phyloP scores from a whole-genome alignment of 2,113 vertebrate genomes.

The Columbina picui region DNA sequence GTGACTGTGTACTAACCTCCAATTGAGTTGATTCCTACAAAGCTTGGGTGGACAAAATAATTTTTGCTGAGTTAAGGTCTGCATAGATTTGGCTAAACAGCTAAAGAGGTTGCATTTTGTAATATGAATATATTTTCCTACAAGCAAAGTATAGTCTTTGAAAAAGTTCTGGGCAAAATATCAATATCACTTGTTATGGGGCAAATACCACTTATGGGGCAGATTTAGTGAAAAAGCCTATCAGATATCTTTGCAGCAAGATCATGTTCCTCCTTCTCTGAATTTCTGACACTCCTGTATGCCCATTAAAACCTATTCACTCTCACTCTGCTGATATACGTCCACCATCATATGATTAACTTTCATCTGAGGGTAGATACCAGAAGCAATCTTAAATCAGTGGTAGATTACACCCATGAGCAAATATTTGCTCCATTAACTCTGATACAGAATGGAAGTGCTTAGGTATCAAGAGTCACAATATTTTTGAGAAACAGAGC shows the following conservation, averaged over 20 bases:
- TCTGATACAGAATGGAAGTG: neutral
- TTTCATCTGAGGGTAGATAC: neutral
- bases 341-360: neutral
- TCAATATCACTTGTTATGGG: neutral
- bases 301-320: neutral
- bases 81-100: neutral
- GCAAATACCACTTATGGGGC: neutral
- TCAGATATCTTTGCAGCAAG: neutral
- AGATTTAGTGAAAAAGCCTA: neutral
- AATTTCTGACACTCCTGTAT: neutral
- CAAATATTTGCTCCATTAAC: constrained; percentile 64
- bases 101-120: neutral
- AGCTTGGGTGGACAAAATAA: neutral
- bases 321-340: neutral
- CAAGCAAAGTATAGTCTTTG: neutral
- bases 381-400: neutral
- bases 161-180: neutral
- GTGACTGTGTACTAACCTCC: neutral
- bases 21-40: neutral
- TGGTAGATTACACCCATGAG: neutral
- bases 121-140: neutral
- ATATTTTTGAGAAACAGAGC: neutral
- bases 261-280: neutral
- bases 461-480: neutral
- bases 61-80: neutral